These are phyloP conservation scores for Aricia artaxerxes DNA, from an alignment of 2,888 invertebrate species.

Conservation along the genomic window DNA sequence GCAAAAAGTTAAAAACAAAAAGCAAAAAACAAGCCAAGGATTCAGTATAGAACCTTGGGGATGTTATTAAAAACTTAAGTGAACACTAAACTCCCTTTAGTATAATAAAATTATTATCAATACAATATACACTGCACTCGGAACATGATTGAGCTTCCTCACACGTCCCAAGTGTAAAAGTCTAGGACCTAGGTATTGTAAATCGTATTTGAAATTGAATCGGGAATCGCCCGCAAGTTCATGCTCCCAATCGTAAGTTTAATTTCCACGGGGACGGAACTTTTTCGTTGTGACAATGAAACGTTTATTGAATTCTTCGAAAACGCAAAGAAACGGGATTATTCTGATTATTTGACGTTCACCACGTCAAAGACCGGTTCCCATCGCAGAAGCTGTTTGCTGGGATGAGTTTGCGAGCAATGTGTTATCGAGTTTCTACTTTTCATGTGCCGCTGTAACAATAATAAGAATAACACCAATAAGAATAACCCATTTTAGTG, in stretches of 20 bases:
- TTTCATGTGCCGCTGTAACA: not conserved
- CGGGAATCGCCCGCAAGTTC: constrained; percentile 25
- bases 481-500: no score
- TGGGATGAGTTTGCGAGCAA: not conserved
- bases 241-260: constrained; percentile 33
- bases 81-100: no score
- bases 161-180: constrained; percentile 28
- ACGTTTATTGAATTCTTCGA: constrained; percentile 23
- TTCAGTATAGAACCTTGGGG: no score
- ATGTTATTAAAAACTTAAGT: no score
- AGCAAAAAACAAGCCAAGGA: no score
- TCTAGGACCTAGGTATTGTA: constrained; percentile 25
- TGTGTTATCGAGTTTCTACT: not conserved
- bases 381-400: not conserved
- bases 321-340: constrained; percentile 9
- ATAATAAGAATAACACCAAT: not conserved
- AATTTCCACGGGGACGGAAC: constrained; percentile 36
- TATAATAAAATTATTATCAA: no score
- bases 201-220: constrained; percentile 35
- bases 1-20: no score
- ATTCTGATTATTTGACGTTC: constrained; percentile 1
- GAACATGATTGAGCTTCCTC: not conserved
- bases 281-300: constrained; percentile 33
- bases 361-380: not conserved
- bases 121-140: not conserved